These are phyloP conservation scores for Lasioglossum malachurum DNA, from an alignment of 2,888 invertebrate genomes.

Conservation along the genomic window DNA sequence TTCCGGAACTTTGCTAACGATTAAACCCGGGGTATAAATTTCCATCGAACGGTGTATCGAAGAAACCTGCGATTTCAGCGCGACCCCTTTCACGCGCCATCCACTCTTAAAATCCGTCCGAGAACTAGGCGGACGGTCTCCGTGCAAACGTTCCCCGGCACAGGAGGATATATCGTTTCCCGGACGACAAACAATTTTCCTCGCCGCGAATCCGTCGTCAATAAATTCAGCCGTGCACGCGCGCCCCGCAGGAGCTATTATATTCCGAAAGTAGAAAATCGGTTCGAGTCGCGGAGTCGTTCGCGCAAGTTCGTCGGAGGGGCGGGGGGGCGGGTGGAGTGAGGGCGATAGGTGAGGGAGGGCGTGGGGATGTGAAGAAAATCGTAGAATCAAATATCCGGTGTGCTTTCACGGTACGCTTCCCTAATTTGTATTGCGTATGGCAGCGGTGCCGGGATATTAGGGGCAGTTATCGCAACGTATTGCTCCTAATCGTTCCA, in stretches of 20 bases:
- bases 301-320: neutral
- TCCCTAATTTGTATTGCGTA: slow-evolving; percentile 82
- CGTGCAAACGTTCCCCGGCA: neutral
- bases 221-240: neutral
- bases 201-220: neutral
- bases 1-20: no score
- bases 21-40: no score
- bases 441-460: slow-evolving; percentile 81
- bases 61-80: neutral
- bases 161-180: neutral
- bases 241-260: slow-evolving; percentile 11
- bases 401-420: slow-evolving; percentile 74
- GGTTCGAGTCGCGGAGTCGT: slow-evolving; percentile 7
- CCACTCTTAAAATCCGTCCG: neutral
- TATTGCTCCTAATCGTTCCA: slow-evolving; percentile 84
- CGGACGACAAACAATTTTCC: slow-evolving; percentile 3
- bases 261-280: slow-evolving; percentile 31
- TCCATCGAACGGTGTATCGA: neutral
- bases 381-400: slow-evolving; percentile 75
- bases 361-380: slow-evolving; percentile 36
- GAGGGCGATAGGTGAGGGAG: slow-evolving; percentile 24
- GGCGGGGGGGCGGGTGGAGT: no score
- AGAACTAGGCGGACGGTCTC: neutral
- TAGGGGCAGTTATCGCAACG: slow-evolving; percentile 84
- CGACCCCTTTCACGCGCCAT: neutral